Percentiles rank a stretch among this genome's conserved stretches.
These are phyloP conservation scores for Linnaemya tessellans DNA, from an alignment of 2,888 invertebrate genomes.

Conservation along the genomic window DNA sequence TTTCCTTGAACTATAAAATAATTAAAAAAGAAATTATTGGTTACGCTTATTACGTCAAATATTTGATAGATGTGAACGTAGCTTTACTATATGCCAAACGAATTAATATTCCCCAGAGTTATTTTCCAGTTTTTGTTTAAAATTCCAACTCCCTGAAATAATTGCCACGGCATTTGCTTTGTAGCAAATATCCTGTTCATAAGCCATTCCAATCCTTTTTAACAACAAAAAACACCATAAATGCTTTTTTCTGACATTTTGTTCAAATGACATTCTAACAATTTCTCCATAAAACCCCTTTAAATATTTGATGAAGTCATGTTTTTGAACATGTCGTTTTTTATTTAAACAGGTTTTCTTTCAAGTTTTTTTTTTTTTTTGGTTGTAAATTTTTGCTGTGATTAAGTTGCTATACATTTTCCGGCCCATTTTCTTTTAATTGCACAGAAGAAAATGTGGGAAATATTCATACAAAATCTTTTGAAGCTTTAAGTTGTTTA, in stretches of 20 bases:
- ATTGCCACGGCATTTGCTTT: too few species aligned
- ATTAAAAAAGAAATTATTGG: too few species aligned
- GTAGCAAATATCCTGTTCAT: too few species aligned
- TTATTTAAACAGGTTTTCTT: not conserved
- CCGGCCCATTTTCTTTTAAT: not conserved
- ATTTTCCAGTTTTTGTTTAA: too few species aligned
- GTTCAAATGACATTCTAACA: not conserved
- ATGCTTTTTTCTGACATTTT: not conserved
- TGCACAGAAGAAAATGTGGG: not conserved
- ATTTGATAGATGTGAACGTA: too few species aligned
- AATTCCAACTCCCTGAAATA: too few species aligned
- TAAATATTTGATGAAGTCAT: slow-evolving; percentile 22
- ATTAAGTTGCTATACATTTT: not conserved
- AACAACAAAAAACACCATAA: not conserved
- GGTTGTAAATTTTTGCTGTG: not conserved
- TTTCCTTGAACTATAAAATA: too few species aligned
- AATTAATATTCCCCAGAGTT: too few species aligned
- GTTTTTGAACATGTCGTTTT: not conserved
- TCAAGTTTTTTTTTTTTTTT: too few species aligned
- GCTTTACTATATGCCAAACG: too few species aligned
- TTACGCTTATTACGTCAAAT: too few species aligned
- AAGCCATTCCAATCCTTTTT: not conserved
- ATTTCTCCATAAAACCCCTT: not conserved
- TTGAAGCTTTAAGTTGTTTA: not conserved
- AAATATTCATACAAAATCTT: not conserved